Evolutionary conservation across 1,140 invertebrate genomes (phyloP).

Genomic region (Ptiloglossa arizonensis): DNA sequence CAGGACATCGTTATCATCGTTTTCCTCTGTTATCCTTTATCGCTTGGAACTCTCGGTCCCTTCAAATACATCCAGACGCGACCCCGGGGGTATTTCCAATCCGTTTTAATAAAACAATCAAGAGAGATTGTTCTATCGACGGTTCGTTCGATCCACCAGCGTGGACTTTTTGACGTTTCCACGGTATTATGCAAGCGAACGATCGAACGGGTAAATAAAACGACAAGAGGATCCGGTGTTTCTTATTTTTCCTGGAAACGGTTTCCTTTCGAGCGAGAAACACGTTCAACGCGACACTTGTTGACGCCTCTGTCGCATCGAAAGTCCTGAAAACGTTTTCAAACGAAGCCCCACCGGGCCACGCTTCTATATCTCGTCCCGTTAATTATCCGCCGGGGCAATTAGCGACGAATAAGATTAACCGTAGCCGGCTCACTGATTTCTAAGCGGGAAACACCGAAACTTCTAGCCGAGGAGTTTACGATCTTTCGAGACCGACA

Average conservation of each 20-base stretch:
- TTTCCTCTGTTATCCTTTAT: not conserved
- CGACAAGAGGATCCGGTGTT: too few relatives aligned
- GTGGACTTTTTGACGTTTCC: not conserved
- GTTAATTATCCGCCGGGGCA: conserved; percentile 22
- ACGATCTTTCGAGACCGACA: not conserved
- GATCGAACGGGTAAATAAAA: too few relatives aligned
- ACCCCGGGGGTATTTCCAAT: not conserved
- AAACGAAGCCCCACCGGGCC: too few relatives aligned
- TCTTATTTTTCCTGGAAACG: too few relatives aligned
- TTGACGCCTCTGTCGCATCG: not conserved
- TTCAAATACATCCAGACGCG: not conserved
- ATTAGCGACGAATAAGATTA: conserved; percentile 30
- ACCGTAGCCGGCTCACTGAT: not conserved
- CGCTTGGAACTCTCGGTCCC: too few relatives aligned
- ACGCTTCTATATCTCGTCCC: too few relatives aligned
- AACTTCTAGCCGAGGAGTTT: not conserved
- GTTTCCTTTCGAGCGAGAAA: too few relatives aligned
- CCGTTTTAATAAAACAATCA: conserved; percentile 21
- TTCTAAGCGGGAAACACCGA: not conserved
- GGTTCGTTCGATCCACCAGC: not conserved
- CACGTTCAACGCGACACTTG: conserved; percentile 21
- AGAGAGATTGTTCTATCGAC: not conserved
- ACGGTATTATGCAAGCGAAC: too few relatives aligned
- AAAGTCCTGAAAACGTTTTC: too few relatives aligned
- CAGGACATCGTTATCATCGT: not conserved